Percentiles rank a stretch among this genome's conserved stretches.
These are phyloP conservation scores for Cydia strobilella DNA, from an alignment of 1,140 invertebrate species.

Conservation along the genomic window DNA sequence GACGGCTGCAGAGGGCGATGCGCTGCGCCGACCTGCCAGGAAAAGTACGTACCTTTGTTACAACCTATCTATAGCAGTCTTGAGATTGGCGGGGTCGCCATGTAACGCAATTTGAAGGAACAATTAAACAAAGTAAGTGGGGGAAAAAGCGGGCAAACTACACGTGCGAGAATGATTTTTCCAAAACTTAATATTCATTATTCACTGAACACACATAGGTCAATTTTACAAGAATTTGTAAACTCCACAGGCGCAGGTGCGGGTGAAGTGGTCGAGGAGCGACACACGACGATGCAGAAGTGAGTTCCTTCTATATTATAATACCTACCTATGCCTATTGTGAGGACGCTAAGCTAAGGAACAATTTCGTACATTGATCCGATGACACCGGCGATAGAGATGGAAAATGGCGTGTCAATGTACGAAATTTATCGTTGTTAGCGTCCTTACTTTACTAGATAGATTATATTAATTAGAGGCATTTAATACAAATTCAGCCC, in stretches of 20 bases:
- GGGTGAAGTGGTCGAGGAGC: background rate
- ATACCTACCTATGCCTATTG: background rate
- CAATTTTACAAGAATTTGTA: background rate
- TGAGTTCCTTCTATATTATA: background rate
- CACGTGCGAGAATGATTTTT: too few species aligned
- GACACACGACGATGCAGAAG: background rate
- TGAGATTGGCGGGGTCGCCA: conserved; percentile 11
- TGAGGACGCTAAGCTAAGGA: too few species aligned
- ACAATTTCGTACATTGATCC: too few species aligned
- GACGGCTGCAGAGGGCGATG: conserved; percentile 26
- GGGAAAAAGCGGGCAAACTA: too few species aligned
- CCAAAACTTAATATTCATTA: too few species aligned
- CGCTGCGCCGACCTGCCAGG: background rate
- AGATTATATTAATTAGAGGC: too few species aligned
- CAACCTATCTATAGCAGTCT: background rate
- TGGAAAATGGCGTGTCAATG: too few species aligned
- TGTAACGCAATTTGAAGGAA: background rate
- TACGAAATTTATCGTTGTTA: too few species aligned
- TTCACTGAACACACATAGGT: too few species aligned
- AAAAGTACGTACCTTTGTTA: conserved; percentile 9
- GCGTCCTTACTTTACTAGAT: too few species aligned
- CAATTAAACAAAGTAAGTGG: background rate
- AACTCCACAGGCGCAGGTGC: background rate
- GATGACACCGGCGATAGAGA: too few species aligned
- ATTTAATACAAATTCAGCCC: too few species aligned